These are phyloP conservation scores for Dicyrtomina minuta DNA, from an alignment of 2,888 invertebrate genomes.

Conservation along the genomic window DNA sequence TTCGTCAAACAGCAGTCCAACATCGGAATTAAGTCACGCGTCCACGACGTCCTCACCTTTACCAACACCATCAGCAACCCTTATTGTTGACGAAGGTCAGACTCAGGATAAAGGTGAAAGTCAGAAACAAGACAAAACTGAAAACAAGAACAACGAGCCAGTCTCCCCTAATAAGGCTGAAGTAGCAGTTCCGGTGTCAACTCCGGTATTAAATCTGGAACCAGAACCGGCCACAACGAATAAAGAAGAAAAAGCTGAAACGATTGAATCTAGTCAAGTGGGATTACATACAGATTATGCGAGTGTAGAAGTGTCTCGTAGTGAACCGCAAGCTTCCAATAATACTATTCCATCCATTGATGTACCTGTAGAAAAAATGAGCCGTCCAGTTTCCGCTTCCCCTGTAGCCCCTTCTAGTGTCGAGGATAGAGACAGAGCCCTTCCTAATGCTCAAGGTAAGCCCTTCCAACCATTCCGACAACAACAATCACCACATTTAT, in stretches of 20 bases:
- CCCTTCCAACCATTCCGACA: no score
- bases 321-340: not conserved
- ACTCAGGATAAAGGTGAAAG: no score
- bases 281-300: not conserved
- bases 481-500: no score
- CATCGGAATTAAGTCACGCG: conserved; percentile 15
- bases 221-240: not conserved
- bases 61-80: no score
- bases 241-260: conserved; percentile 3
- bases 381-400: not conserved
- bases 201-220: no score
- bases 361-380: not conserved
- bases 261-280: conserved; percentile 12
- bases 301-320: not conserved
- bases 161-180: no score
- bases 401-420: conserved; percentile 15
- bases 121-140: no score
- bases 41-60: conserved; percentile 49
- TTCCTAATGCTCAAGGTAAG: no score
- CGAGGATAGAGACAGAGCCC: no score
- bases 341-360: not conserved
- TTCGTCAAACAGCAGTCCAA: conserved; percentile 45
- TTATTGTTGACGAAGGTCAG: no score
- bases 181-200: no score
- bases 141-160: no score